These are phyloP conservation scores for Lepidothrix coronata DNA, from an alignment of 2,113 vertebrate genomes.

Conservation along the genomic window DNA sequence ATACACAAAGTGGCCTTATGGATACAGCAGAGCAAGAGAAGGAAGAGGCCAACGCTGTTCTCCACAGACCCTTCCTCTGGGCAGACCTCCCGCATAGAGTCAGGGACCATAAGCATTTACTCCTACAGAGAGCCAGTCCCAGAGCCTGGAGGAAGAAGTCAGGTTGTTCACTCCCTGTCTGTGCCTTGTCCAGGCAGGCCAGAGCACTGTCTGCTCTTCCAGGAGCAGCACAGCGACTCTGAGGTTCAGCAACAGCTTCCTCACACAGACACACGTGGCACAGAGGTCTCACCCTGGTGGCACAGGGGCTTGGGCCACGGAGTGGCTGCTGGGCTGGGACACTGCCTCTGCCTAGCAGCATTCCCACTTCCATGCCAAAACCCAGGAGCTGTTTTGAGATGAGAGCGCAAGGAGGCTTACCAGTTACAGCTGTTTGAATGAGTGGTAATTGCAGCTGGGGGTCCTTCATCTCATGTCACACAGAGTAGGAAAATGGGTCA, in stretches of 20 bases:
- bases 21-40: neutral
- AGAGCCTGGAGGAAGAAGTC: neutral
- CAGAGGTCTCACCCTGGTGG: neutral
- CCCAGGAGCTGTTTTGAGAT: neutral
- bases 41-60: neutral
- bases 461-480: slow-evolving; percentile 34
- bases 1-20: neutral
- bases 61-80: neutral
- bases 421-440: slow-evolving; percentile 40
- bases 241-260: neutral
- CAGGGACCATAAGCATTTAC: accelerated
- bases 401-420: neutral
- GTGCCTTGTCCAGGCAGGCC: neutral
- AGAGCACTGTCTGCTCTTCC: neutral
- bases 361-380: neutral
- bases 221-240: neutral
- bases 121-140: neutral
- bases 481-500: slow-evolving; percentile 68
- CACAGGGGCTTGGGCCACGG: accelerated
- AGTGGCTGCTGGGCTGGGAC: neutral
- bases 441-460: slow-evolving; percentile 46
- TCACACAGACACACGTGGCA: accelerated
- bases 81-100: accelerated
- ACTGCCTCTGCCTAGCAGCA: neutral
- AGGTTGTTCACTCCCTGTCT: no score